A percentile compares a stretch with the other conserved stretches of the same genome.
Conservation (phyloP, 92 coral and sea anemone genomes). For the Paramuricea clavata region DNA sequence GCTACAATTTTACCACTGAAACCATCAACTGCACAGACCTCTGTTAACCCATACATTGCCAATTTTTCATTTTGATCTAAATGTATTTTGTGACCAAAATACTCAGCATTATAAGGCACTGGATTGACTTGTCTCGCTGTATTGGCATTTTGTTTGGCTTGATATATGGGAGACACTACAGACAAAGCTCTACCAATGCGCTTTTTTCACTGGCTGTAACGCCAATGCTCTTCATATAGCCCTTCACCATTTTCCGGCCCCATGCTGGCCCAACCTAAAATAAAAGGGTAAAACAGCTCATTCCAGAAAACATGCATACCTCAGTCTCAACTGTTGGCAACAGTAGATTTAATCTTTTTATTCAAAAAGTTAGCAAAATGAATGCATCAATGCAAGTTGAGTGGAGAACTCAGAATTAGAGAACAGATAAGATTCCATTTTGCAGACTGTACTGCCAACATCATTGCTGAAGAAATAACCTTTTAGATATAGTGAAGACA, state of each 20-base stretch:
- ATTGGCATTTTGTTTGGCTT: constrained; percentile 58
- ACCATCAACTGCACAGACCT: constrained; percentile 76
- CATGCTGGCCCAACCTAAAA: constrained; percentile 69
- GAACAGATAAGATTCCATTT: not conserved
- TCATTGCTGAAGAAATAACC: too few species aligned
- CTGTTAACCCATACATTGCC: constrained; percentile 71
- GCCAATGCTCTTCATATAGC: constrained; percentile 54
- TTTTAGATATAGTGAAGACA: not conserved
- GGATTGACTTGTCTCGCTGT: constrained; percentile 67
- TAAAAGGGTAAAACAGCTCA: not conserved
- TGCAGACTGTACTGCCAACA: too few species aligned
- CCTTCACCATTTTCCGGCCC: constrained; percentile 71
- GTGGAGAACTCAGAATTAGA: not conserved
- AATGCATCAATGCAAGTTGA: not conserved
- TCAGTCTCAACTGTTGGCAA: not conserved
- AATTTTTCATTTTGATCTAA: constrained; percentile 70
- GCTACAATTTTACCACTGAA: constrained; percentile 69
- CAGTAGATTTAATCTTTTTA: not conserved
- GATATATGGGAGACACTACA: constrained; percentile 65
- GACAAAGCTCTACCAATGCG: constrained; percentile 58
- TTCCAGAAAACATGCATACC: not conserved
- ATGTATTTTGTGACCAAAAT: constrained; percentile 74
- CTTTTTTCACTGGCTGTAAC: constrained; percentile 66
- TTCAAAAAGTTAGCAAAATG: not conserved
- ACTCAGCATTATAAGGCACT: constrained; percentile 66